These are phyloP conservation scores for Sarcophilus harrisii DNA, from an alignment of 2,797 vertebrate genomes.

Conservation along the genomic window DNA sequence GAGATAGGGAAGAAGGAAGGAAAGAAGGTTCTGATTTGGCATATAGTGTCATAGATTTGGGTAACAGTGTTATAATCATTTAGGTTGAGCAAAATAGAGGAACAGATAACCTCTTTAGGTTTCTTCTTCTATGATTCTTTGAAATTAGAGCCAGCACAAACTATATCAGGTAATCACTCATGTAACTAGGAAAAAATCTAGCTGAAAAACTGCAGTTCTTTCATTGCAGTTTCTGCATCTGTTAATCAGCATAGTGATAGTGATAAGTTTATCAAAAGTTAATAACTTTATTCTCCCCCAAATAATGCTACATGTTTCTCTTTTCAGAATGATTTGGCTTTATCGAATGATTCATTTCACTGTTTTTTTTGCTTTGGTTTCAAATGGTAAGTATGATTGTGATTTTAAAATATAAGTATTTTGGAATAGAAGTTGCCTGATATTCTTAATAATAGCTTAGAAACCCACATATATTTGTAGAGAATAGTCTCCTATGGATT, in stretches of 20 bases:
- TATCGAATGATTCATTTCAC: background rate
- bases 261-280: background rate
- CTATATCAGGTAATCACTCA: background rate
- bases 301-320: background rate
- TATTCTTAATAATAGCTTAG: background rate
- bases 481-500: background rate
- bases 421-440: background rate
- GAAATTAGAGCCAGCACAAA: background rate
- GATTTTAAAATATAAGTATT: background rate
- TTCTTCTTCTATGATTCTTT: background rate
- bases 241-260: background rate
- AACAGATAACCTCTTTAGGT: background rate
- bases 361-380: background rate
- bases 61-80: background rate
- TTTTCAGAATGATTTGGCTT: background rate
- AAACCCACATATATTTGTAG: background rate
- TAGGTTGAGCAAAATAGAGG: background rate
- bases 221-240: background rate
- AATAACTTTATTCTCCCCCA: background rate
- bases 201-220: background rate
- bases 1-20: no score
- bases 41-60: background rate
- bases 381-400: background rate
- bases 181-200: background rate
- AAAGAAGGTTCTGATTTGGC: background rate